Evolutionary conservation across 1,140 invertebrate species (phyloP), one percentile per base, ranked within the genome.

Genomic region (Dolichoris vasculosae): DNA sequence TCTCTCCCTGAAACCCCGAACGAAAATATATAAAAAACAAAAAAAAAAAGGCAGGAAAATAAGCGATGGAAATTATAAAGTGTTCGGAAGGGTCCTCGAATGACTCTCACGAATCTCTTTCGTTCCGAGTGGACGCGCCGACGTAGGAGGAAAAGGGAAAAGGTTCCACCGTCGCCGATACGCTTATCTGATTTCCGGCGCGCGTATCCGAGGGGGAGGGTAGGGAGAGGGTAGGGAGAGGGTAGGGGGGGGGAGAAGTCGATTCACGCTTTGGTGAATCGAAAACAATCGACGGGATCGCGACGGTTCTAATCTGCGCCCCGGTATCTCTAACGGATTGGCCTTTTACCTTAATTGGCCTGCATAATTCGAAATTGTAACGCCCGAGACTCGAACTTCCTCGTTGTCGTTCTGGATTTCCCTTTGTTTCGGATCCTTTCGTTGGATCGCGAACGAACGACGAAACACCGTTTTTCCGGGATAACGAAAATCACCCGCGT

Each of bases 211-310:
- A 77, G 75, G 13, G 67, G 26, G 46, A 69, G 35, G 26, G 67
- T n/a, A 30, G 23, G 43, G 48, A n/a, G n/a, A n/a, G n/a, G n/a
- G n/a, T n/a, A 77, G 75, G 13, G 67, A 15, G 46, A 69, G 35
- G 26, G 67, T n/a, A 30, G 13, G 67, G 26, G 46, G 55, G 35
- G 26, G 67, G 15, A 30, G 23, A 30, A 64, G 75, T 55, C 15
- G 77, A 80, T 85, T 85, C 48, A 85, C 77, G 76, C 64, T 85
- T 80, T 80, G 77, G n/a, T 85, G 77, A 26, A 76, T 81, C 23
- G 67, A 75, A 81, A 85, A 80, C 77, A 73, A 76, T 30, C 26
- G 40, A 48, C 46, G 48, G 23, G 7, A n/a, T 2, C 6, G 38
- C 15, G 9, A 17, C 3, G 35, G 2, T 13, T 35, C 51, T 76